Percentiles rank a stretch among this genome's conserved stretches.
Evolutionary conservation across 92 coral and sea anemone species (phyloP).

Genomic region (Epizoanthus rinbou): DNA sequence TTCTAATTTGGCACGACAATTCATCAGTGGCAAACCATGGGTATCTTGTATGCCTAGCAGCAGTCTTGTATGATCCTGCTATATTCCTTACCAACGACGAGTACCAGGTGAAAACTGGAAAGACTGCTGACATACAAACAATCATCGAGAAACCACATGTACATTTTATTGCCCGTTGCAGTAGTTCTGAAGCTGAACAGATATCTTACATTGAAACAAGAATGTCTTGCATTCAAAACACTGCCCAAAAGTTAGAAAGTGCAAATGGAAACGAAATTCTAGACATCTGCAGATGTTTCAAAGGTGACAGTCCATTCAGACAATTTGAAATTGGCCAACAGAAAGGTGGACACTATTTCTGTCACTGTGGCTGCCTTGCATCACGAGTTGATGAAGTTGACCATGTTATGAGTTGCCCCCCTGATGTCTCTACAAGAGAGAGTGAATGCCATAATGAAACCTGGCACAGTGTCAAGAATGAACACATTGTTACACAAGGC

Average conservation of each 20-base stretch:
- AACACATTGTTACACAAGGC: constrained; percentile 44
- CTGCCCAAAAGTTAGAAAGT: not conserved
- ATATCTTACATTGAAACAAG: constrained; percentile 50
- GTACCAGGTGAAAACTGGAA: constrained; percentile 13
- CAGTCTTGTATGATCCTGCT: constrained; percentile 21
- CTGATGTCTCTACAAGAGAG: constrained; percentile 52
- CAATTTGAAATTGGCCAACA: constrained; percentile 52
- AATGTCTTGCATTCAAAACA: constrained; percentile 35
- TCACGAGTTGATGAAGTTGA: constrained; percentile 50
- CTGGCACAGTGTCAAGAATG: constrained; percentile 39
- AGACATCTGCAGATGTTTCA: constrained; percentile 45
- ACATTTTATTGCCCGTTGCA: not conserved
- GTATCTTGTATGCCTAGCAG: constrained; percentile 32
- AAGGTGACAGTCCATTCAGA: constrained; percentile 53
- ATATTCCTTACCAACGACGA: constrained; percentile 2
- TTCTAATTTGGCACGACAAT: constrained; percentile 10
- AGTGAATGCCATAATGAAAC: constrained; percentile 42
- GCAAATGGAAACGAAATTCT: constrained; percentile 29
- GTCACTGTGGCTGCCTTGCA: constrained; percentile 59
- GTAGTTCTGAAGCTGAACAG: constrained; percentile 40
- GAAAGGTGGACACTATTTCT: constrained; percentile 58
- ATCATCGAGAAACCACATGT: too few relatives aligned
- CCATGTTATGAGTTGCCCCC: constrained; percentile 55
- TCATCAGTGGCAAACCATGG: constrained; percentile 50
- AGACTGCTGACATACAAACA: not conserved